phyloP scores from a whole-genome alignment of 2,113 vertebrate species.

The Macroglossus sobrinus region DNA sequence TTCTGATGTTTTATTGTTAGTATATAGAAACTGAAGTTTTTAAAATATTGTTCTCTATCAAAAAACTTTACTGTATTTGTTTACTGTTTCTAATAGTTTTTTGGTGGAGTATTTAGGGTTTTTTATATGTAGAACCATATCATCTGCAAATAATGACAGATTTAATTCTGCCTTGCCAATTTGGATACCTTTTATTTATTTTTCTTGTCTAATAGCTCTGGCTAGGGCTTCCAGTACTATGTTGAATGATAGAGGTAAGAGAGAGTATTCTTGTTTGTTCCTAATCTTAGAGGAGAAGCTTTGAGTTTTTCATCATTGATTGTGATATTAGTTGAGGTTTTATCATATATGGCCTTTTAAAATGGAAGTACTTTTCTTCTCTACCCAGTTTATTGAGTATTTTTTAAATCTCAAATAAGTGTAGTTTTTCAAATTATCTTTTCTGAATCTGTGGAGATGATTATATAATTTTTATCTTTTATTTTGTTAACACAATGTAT shows the following conservation, averaged over 20 bases:
- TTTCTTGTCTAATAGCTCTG: neutral
- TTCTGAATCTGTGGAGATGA: neutral
- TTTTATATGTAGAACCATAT: neutral
- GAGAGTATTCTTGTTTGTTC: neutral
- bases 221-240: neutral
- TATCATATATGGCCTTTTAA: neutral
- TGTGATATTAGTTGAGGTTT: neutral
- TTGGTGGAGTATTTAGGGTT: neutral
- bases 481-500: neutral
- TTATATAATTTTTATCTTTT: neutral
- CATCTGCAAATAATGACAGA: neutral
- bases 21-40: neutral
- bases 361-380: neutral
- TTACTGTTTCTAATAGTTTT: neutral
- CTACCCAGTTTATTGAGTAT: neutral
- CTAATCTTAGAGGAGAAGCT: neutral
- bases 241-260: neutral
- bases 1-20: neutral
- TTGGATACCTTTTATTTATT: neutral
- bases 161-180: neutral
- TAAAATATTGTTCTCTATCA: neutral
- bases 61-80: neutral
- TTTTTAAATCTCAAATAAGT: neutral
- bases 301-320: neutral
- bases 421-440: neutral